phyloP scores from a whole-genome alignment of 2,113 vertebrate genomes.

The Nesoenas mayeri region DNA sequence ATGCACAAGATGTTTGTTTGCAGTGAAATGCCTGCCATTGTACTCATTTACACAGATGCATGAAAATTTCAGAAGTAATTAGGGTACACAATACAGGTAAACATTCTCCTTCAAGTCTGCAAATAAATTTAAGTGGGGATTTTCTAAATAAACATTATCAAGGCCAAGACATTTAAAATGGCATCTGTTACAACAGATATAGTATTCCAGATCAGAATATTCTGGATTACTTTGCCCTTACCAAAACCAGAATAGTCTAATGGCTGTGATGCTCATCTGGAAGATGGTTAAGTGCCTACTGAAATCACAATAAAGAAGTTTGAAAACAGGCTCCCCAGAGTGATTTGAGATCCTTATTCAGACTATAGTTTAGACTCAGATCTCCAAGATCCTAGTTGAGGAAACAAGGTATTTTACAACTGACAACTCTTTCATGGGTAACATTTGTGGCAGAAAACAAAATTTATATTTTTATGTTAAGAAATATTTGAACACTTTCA shows the following conservation, averaged over 20 bases:
- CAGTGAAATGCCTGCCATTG: not conserved
- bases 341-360: not conserved
- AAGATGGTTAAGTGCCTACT: not conserved
- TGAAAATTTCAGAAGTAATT: not conserved
- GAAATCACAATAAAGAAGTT: not conserved
- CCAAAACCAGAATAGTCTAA: not conserved
- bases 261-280: not conserved
- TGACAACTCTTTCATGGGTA: not conserved
- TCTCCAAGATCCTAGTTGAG: not conserved
- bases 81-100: not conserved
- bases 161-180: not conserved
- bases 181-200: not conserved
- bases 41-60: not conserved
- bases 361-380: not conserved
- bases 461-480: not conserved
- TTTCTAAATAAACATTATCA: not conserved
- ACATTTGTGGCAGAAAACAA: not conserved
- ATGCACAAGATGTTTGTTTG: not conserved
- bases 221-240: not conserved
- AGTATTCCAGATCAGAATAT: not conserved
- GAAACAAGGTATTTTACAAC: not conserved
- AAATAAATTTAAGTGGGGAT: not conserved
- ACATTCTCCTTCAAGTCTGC: not conserved
- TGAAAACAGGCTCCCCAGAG: not conserved
- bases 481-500: not conserved